Evolutionary conservation across 2,797 vertebrate genomes (phyloP), one percentile per base, ranked within the genome.

Genomic region (Leptatherina wallacei): DNA sequence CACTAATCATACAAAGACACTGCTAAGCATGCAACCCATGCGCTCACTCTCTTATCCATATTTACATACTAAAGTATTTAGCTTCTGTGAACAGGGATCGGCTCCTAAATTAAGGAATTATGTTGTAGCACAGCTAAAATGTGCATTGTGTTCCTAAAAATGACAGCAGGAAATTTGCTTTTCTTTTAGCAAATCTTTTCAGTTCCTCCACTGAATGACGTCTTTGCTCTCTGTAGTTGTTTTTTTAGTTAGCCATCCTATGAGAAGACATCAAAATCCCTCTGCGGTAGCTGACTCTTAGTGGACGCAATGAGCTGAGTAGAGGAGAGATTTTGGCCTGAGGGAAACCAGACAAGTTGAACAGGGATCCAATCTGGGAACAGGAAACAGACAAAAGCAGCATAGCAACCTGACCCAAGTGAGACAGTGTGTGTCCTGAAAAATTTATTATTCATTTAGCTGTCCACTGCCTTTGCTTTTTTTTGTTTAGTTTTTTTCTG

Each of bases 1-100:
- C 74, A 80, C 81, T 86, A 85, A 89, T 88, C 87, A 85, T 80
- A 82, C 81, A 88, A 80, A 88, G 70, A 86, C 86, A 77, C 69
- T 55, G 61, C 70, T 85, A 76, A 84, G 75, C 85, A 85, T 72
- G 69, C 82, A 40, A 76, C 62, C 62, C 70, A 8, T 32, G 11
- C 22, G 52, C 79, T 67, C 32, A n/a, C 36, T 20, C 76, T 61
- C 73, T 77, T 32, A 77, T 87, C 81, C 85, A 74, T 65, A 81
- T 88, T 85, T 76, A 69, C 82, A 85, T 78, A 78, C 69, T 4
- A 64, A 61, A 65, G 35, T 44, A 38, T 75, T 78, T 60, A 75
- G 66, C 59, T 2, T 29, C 77, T 51, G 73, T 29, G 13, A 51
- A 49, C 29, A 29, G 18, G 57, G 65, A 69, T 54, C 22, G 38